Percentiles rank a stretch among this genome's conserved stretches.
phyloP scores from a whole-genome alignment of 1,140 invertebrate species.

The Pseudomyrmex pallidus region DNA sequence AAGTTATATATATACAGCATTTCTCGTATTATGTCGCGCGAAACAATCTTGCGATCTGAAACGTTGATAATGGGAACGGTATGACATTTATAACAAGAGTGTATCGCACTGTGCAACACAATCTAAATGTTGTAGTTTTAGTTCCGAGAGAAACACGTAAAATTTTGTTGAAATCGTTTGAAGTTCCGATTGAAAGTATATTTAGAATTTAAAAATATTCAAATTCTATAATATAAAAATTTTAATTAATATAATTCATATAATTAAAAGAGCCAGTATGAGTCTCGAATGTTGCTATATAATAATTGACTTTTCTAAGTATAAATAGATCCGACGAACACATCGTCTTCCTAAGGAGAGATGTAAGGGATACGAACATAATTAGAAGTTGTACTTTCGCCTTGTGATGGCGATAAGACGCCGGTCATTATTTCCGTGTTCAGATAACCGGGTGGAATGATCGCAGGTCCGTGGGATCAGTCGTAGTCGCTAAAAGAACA shows the following conservation, averaged over 20 bases:
- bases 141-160: not conserved
- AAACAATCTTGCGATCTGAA: conserved; percentile 38
- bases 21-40: conserved; percentile 44
- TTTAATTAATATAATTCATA: too few relatives aligned
- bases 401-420: conserved; percentile 78
- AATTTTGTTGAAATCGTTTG: not conserved
- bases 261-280: too few relatives aligned
- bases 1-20: conserved; percentile 40
- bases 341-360: conserved; percentile 46
- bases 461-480: conserved; percentile 67
- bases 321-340: conserved; percentile 53
- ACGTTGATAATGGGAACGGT: conserved; percentile 17
- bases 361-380: conserved; percentile 73
- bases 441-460: conserved; percentile 79
- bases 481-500: conserved; percentile 62
- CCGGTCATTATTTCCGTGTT: conserved; percentile 84
- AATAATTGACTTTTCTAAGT: not conserved
- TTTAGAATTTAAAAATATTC: too few relatives aligned
- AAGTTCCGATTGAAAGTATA: too few relatives aligned
- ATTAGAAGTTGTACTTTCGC: conserved; percentile 83
- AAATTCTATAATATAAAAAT: too few relatives aligned
- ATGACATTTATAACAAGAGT: conserved; percentile 48
- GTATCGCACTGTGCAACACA: conserved; percentile 2
- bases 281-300: too few relatives aligned
- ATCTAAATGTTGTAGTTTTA: not conserved